Base-by-base conservation (phyloP, 2,888 invertebrate species). In the Xestoiulus laeticollis region DNA sequence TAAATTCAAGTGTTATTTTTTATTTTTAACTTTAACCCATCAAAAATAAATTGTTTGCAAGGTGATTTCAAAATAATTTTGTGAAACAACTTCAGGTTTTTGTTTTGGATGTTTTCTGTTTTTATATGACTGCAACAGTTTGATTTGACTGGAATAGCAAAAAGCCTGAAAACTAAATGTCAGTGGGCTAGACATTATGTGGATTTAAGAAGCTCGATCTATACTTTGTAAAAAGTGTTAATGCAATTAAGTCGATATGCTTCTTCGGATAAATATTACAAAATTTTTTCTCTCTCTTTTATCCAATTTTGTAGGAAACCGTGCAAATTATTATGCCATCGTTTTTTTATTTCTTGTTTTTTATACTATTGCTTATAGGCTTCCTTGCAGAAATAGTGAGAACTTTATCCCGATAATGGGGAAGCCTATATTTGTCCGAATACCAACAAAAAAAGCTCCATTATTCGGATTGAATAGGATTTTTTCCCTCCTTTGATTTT, bases 151-250 rank as follows among this genome's bases (percentile, higher is more conserved):
- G 8, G 22, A 22, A 68, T 68, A 3, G n/a, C 59, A 22, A 22
- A 22, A 68, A 22, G 59, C 59, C 8, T 22, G n/a, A 19, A 6
- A 3, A 68, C 22, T 68, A 68, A 68, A 68, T 22, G 59, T 68
- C 59, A 68, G 59, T 8, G 59, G 1, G 22, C n/a, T n/a, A 22
- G 4, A 26, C 59, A 68, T 22, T 5, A 22, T 22, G 8, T 6
- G 5, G 22, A 68, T 22, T 68, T 59, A 59, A 19, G 1, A 48
- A 59, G 19, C n/a, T 59, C n/a, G 1, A 59, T 19, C n/a, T n/a
- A n/a, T n/a, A 59, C n/a, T n/a, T n/a, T n/a, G 59, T 59, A 19
- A 59, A 59, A 59, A 59, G n/a, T n/a, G 59, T n/a, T 59, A n/a
- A n/a, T 59, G 16, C 19, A 48, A n/a, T 59, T 59, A 59, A 59